Evolutionary conservation across 2,888 invertebrate species (phyloP), one percentile per base, ranked within the genome.

Genomic region (Germaria angustata): DNA sequence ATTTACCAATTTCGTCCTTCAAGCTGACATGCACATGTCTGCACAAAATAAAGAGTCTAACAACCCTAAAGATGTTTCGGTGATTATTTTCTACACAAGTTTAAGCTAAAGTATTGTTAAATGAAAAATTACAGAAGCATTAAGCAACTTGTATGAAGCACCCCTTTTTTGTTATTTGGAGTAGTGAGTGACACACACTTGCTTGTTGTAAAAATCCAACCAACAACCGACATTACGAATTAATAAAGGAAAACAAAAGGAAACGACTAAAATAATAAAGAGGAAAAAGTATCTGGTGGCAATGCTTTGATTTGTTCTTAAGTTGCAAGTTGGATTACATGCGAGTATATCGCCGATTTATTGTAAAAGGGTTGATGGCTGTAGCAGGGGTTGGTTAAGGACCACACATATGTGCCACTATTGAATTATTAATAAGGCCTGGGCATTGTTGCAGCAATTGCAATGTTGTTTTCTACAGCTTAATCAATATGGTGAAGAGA

Each of bases 361-460:
- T 34, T 61, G 34, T 34, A 34, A 59, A 4, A 55, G 75, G 76
- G 63, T 65, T 65, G 53, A 9, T 72, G 46, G 65, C 68, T 69
- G 24, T 49, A 80, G 84, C 69, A 76, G 84, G 81, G 66, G 17
- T 41, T 72, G 36, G 65, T 57, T 73, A 81, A 55, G 51, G 82
- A 79, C 84, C 81, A 81, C 57, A 85, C 86, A 88, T 85, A 87
- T 87, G 88, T 86, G 87, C 85, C 84, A 85, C 86, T 87, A 86
- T 85, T 89, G 88, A 87, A 89, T 89, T 89, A 88, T 89, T 89
- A 88, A 89, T 89, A 87, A 86, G 86, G 85, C 76, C 68, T 72
- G 36, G 46, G 7, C 39, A 65, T 79, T 76, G 69, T 66, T 69
- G 17, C 44, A 46, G 44, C 41, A 32, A 22, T 51, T 24, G 39